Base-by-base conservation (phyloP, 2,888 invertebrate genomes). In the Brachynemurus nebulosus region DNA sequence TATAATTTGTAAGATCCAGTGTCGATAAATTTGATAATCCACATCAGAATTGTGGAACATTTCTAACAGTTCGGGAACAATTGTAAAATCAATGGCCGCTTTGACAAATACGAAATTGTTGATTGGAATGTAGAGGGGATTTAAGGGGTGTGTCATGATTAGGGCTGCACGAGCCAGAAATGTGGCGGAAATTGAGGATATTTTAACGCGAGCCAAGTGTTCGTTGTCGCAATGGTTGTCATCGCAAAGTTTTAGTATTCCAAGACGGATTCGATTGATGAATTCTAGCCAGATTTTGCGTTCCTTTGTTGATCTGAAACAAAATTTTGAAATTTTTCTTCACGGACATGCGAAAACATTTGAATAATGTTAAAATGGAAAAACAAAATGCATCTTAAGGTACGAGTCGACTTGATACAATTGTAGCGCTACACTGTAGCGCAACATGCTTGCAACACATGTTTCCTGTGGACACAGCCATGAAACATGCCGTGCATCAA, bases 21-120 rank as follows among this genome's bases (percentile, higher is more conserved):
- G 65, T 36, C 86, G 70, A 54, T 86, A 80, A 1, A 73, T 71
- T 16, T 72, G 69, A 43, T 75, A 70, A 52, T 81, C 74, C 0
- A 85, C 69, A 45, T 85, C 82, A 8, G 80, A 72, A 48, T 85
- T 88, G 58, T 86, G 82, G 57, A 92, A 81, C 27, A 92, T 73
- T 42, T 82, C 80, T 47, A 88, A 77, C 56, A 92, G 80, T 59
- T 93, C 92, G 0, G 93, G 93, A n/a, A 93, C 80, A 3, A 78
- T 72, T 11, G 74, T 71, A 12, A 91, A 67, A 57, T 90, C 80
- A 12, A 91, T 71, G 7, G 72, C 71, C 9, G 82, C 78, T 61
- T 88, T 90, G 2, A 85, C 78, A 55, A 83, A 73, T 27, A 90
- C 64, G 60, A 82, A 89, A 54, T 76, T 74, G 57, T 82, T 80